Conservation (phyloP, 2,113 vertebrate genomes). For the Muscicapa adusta region DNA sequence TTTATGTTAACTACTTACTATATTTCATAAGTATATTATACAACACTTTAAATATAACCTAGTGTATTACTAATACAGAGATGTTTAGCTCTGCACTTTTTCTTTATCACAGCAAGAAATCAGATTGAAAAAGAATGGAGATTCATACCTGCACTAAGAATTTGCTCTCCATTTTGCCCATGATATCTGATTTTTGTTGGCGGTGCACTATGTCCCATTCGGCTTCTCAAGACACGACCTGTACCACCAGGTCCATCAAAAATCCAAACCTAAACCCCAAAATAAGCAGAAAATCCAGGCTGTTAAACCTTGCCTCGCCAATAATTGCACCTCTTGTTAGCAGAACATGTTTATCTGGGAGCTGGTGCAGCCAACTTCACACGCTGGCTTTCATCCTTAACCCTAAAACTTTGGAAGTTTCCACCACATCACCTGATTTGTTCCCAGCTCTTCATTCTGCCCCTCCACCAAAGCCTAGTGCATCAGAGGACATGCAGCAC, state of each 20-base stretch:
- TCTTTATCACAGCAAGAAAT: background rate
- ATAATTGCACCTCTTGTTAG: background rate
- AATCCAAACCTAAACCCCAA: slow-evolving; percentile 86
- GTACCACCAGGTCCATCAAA: slow-evolving; percentile 89
- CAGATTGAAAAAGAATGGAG: background rate
- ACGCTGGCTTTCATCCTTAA: background rate
- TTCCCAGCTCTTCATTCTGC: background rate
- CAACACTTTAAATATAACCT: background rate
- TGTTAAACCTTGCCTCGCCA: background rate
- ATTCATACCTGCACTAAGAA: slow-evolving; percentile 88
- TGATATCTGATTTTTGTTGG: slow-evolving; percentile 87
- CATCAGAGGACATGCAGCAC: background rate
- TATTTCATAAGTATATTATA: background rate
- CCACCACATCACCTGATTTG: background rate
- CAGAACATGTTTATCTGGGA: background rate
- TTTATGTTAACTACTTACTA: background rate
- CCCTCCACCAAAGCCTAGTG: background rate
- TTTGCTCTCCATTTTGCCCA: slow-evolving; percentile 87
- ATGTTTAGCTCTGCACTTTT: background rate
- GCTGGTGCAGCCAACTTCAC: background rate
- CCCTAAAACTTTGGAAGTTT: background rate
- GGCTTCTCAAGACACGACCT: slow-evolving; percentile 82
- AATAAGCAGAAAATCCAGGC: background rate
- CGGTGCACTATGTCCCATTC: slow-evolving; percentile 90
- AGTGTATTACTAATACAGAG: background rate